A percentile compares a stretch with the other conserved stretches of the same genome.
Evolutionary conservation across 2,888 invertebrate species (phyloP).

Genomic region (Acrobasis suavella): DNA sequence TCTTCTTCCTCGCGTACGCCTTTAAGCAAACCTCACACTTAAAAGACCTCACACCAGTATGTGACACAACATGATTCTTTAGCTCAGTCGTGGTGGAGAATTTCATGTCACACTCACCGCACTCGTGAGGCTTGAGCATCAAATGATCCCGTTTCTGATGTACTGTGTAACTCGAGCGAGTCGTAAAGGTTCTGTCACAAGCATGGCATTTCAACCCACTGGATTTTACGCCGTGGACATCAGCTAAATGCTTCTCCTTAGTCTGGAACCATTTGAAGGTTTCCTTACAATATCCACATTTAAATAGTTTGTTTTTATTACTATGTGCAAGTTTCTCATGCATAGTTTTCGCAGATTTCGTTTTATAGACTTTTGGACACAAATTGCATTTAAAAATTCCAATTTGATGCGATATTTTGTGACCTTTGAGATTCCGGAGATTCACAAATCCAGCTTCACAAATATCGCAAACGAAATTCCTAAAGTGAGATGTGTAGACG

Average conservation of each 20-base stretch:
- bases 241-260: constrained; percentile 48
- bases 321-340: constrained; percentile 56
- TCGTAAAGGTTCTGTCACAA: constrained; percentile 46
- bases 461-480: constrained; percentile 50
- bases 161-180: constrained; percentile 35
- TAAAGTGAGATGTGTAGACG: constrained; percentile 52
- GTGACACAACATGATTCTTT: constrained; percentile 52
- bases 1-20: constrained; percentile 36
- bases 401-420: constrained; percentile 31
- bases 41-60: constrained; percentile 53
- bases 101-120: constrained; percentile 60
- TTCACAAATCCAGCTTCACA: constrained; percentile 47
- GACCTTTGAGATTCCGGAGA: constrained; percentile 27
- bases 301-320: constrained; percentile 28
- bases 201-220: constrained; percentile 45
- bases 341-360: constrained; percentile 42
- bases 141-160: constrained; percentile 59
- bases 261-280: constrained; percentile 43
- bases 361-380: constrained; percentile 57
- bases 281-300: constrained; percentile 47
- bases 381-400: constrained; percentile 42
- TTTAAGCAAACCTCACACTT: constrained; percentile 59
- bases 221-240: constrained; percentile 44
- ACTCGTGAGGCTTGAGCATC: constrained; percentile 53
- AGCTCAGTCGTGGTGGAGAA: constrained; percentile 43